Evolutionary conservation across 2,888 invertebrate genomes (phyloP), one percentile per base, ranked within the genome.

Genomic region (Phragmatobia fuliginosa): DNA sequence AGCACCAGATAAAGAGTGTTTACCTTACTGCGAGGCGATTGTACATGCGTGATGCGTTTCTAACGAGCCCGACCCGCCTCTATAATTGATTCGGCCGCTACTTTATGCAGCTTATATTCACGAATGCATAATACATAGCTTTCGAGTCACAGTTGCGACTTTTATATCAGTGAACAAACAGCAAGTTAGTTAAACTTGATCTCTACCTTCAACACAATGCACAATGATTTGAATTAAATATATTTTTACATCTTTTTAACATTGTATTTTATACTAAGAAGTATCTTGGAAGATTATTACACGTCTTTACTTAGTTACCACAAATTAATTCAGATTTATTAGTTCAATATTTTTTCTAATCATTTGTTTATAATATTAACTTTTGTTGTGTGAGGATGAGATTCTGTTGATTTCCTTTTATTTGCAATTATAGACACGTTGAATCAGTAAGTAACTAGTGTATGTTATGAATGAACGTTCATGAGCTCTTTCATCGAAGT

Each of bases 1-100:
- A 92, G 92, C 93, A 91, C 93, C 92, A 92, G 92, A 92, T 92
- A 93, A 92, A 88, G 88, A 87, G 87, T 91, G 93, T 91, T 92
- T 91, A 89, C 91, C 89, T 90, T 89, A 88, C 90, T 78, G 85
- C 89, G 87, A 85, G 84, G 83, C 93, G 92, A 94, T 94, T 94
- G 92, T 91, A 93, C 91, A 95, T 95, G 94, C 94, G 94, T 94
- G 94, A 94, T 93, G 94, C 95, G 94, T 94, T 94, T 94, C 94
- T 94, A 94, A 94, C 94, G 94, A 95, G 94, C 88, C 84, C 89
- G 74, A 83, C 83, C 88, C 86, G 91, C 89, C 88, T 87, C 91
- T 83, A 88, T 93, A 94, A 94, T 95, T 94, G 94, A 94, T 94
- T 94, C 93, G 91, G 91, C 89, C 88, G 87, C 91, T 91, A 89